A percentile compares a stretch with the other conserved stretches of the same genome.
Conservation (phyloP, 2,797 vertebrate genomes). For the Argya squamiceps region DNA sequence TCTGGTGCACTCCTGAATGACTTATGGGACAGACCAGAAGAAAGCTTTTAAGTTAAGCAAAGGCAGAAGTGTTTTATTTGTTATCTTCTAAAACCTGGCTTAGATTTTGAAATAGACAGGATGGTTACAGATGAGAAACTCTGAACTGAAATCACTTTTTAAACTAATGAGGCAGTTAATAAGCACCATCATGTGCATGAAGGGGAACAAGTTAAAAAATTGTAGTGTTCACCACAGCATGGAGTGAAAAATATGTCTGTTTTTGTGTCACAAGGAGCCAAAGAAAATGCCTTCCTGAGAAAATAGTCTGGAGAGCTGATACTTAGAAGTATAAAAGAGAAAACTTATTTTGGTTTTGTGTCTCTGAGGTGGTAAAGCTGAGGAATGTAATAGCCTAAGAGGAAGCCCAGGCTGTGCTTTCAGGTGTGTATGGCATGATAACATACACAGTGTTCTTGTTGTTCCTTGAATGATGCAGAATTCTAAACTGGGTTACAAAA, state of each 20-base stretch:
- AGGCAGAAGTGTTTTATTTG: not conserved
- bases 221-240: not conserved
- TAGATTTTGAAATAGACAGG: not conserved
- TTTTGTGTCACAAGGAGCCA: not conserved
- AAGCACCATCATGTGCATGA: not conserved
- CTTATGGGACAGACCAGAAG: not conserved
- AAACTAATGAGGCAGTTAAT: not conserved
- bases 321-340: not conserved
- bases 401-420: not conserved
- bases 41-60: not conserved
- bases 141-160: not conserved
- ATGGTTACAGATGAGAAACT: not conserved
- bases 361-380: not conserved
- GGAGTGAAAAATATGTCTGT: not conserved
- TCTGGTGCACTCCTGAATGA: not conserved
- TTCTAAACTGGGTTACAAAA: not conserved
- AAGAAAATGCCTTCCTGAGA: not conserved
- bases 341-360: not conserved
- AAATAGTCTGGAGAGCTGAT: not conserved
- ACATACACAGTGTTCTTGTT: fast-evolving
- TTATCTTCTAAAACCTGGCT: not conserved
- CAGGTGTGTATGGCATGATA: not conserved
- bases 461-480: not conserved
- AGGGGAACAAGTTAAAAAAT: not conserved
- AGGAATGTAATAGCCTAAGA: not conserved